Conservation (phyloP, 2,113 vertebrate species). For the Mus musculus region GRCm39 chr4:128758001-128758500, state of each 20-base stretch:
- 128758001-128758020: background rate
- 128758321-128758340: too few species aligned
- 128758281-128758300: too few species aligned
- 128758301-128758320: too few species aligned
- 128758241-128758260: too few species aligned
- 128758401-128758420: background rate
- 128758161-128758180: background rate
- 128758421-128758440: background rate
- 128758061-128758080: background rate
- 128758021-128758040: background rate
- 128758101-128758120: background rate
- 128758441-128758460: background rate
- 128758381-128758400: background rate
- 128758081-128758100: conserved; percentile 3
- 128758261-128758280: too few species aligned
- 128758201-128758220: too few species aligned
- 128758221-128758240: too few species aligned
- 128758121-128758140: background rate
- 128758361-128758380: background rate
- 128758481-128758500: background rate
- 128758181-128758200: too few species aligned
- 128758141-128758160: background rate
- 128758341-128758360: background rate
- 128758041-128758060: background rate
- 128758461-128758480: background rate